phyloP scores from a whole-genome alignment of 2,888 invertebrate genomes.

The Cheilosia urbana region DNA sequence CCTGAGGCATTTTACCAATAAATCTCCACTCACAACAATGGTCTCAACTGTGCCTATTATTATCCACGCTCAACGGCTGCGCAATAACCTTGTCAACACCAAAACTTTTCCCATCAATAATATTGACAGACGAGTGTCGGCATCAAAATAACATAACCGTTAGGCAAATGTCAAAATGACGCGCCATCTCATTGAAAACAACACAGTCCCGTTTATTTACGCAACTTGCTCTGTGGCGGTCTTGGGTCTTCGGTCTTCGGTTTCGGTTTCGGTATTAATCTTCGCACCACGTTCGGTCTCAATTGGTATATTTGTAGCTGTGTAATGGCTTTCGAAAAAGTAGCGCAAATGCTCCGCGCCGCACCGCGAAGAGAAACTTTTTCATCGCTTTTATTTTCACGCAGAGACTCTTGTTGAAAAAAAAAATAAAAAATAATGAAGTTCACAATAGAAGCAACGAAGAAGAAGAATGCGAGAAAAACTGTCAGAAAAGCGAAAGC shows the following conservation, averaged over 20 bases:
- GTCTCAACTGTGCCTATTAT: slow-evolving; percentile 29
- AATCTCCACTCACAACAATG: slow-evolving; percentile 62
- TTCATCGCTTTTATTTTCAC: slow-evolving; percentile 64
- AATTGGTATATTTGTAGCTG: slow-evolving; percentile 7
- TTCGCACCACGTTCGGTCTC: slow-evolving; percentile 23
- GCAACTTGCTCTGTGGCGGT: slow-evolving; percentile 45
- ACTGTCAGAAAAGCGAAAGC: slow-evolving; percentile 50
- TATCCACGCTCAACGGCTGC: slow-evolving; percentile 29
- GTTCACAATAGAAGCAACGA: neutral
- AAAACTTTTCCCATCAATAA: slow-evolving; percentile 46
- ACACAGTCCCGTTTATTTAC: slow-evolving; percentile 53
- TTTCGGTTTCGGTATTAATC: slow-evolving; percentile 19
- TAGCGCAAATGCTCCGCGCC: slow-evolving; percentile 40
- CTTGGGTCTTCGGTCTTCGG: slow-evolving; percentile 34
- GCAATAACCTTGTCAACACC: slow-evolving; percentile 67
- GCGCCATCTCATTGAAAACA: slow-evolving; percentile 19
- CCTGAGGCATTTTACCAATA: slow-evolving; percentile 55
- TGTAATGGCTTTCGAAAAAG: slow-evolving; percentile 63
- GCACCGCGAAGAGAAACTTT: slow-evolving; percentile 54
- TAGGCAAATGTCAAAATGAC: slow-evolving; percentile 29
- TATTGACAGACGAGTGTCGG: slow-evolving; percentile 13
- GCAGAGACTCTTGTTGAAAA: slow-evolving; percentile 35
- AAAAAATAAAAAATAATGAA: neutral
- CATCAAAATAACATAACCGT: slow-evolving; percentile 7
- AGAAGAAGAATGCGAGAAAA: slow-evolving; percentile 23